phyloP scores from a whole-genome alignment of 2,888 invertebrate genomes.

The Gortyna flavago region DNA sequence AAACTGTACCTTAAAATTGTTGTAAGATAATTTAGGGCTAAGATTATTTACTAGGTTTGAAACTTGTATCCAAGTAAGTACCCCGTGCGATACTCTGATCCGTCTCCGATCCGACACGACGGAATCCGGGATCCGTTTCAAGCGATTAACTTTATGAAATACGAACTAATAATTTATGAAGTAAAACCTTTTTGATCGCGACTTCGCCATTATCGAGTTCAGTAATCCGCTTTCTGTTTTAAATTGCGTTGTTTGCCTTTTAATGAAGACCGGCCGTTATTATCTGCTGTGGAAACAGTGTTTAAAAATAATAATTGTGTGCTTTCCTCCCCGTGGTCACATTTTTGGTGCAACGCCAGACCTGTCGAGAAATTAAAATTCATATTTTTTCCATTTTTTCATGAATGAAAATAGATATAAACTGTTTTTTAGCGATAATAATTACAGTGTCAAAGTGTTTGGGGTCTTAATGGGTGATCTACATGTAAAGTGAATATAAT shows the following conservation, averaged over 20 bases:
- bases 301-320: slow-evolving; percentile 44
- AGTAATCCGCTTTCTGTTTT: slow-evolving; percentile 64
- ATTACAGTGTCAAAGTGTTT: neutral
- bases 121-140: slow-evolving; percentile 52
- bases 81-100: slow-evolving; percentile 23
- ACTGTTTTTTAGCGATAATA: too few relatives aligned
- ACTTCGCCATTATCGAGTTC: slow-evolving; percentile 61
- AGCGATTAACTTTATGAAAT: slow-evolving; percentile 73
- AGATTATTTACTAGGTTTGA: neutral
- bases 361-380: neutral
- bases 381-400: neutral
- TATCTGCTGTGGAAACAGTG: slow-evolving; percentile 31
- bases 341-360: neutral
- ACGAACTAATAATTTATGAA: slow-evolving; percentile 73
- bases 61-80: slow-evolving; percentile 19
- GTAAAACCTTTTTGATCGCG: slow-evolving; percentile 63
- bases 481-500: neutral
- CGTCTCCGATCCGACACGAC: slow-evolving; percentile 42
- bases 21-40: neutral
- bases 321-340: neutral
- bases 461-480: neutral
- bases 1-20: neutral
- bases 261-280: slow-evolving; percentile 56
- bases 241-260: slow-evolving; percentile 59
- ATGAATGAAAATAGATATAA: neutral